Base-by-base conservation (phyloP, 1,140 invertebrate genomes). In the Drosophila hydei region DNA sequence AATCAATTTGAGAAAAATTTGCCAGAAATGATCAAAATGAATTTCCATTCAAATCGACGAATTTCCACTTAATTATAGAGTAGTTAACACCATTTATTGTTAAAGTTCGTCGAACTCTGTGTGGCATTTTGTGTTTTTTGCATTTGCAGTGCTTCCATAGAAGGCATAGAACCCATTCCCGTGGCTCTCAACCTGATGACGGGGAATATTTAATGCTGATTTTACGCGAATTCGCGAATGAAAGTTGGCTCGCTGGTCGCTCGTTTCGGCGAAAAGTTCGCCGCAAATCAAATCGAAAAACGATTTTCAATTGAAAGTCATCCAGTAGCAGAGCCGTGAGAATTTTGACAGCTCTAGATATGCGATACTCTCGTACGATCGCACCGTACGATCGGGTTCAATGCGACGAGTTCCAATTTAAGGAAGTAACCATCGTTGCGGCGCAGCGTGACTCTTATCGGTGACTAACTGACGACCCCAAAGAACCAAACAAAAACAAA, bases 221-320 rank as follows among this genome's bases (percentile, higher is more conserved):
- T 64, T 42, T 25, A 69, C 63, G 47, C 56, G 50, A 33, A 85
- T 75, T 87, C 16, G 62, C 51, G 70, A 77, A 85, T 81, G 81
- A 85, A 85, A 85, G 80, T 85, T 69, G 23, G 48, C 40, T 60
- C 42, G 36, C 48, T 48, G 54, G 11, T 40, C 42, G 30, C 65
- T 64, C 62, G 59, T 21, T 81, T 83, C 75, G 80, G 67, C 80
- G 72, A 84, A 84, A 63, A 80, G 47, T 85, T 80, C 70, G 76
- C 25, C 45, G 60, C 36, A 70, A 72, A 67, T 61, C 70, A 47
- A 61, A 69, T 61, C 18, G 54, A 71, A 58, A 45, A 48, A 51
- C 38, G 58, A 45, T 79, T 65, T 78, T 75, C 72, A 75, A 67
- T 75, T 48, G 75, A 85, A 71, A 74, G 50, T 75, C 47, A 48